phyloP scores from a whole-genome alignment of 2,113 vertebrate species.

The Odontophorus gujanensis region DNA sequence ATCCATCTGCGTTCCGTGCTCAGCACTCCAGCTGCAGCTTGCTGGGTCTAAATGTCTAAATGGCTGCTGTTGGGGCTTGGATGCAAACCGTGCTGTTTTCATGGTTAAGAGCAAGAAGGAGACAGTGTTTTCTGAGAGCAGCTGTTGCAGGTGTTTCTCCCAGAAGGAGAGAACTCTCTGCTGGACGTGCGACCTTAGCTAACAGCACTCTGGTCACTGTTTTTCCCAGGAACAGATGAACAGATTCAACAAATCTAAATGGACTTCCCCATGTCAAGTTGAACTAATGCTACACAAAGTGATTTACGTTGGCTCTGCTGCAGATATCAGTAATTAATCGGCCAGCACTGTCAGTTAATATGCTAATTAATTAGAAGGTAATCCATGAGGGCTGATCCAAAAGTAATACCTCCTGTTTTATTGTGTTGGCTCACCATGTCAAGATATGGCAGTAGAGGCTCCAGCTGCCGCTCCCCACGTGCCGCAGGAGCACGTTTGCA shows the following conservation, averaged over 20 bases:
- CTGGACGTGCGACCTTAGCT: background rate
- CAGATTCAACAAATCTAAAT: background rate
- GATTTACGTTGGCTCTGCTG: background rate
- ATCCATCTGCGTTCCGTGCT: background rate
- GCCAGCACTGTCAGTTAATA: background rate
- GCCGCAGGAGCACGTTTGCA: fast-evolving
- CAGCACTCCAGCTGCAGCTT: background rate
- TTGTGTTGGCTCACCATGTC: too few relatives aligned
- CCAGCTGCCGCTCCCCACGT: background rate
- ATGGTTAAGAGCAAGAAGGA: background rate
- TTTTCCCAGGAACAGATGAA: background rate
- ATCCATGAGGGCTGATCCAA: too few relatives aligned
- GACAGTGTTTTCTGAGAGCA: background rate
- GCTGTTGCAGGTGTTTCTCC: background rate
- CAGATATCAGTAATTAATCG: background rate
- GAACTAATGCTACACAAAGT: background rate
- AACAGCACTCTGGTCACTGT: background rate
- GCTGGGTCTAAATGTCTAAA: background rate
- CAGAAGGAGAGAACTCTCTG: background rate
- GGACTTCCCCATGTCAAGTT: background rate
- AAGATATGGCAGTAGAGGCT: background rate
- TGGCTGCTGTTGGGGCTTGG: too few relatives aligned
- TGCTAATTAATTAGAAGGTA: too few relatives aligned
- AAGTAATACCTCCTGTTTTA: too few relatives aligned
- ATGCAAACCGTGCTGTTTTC: background rate